phyloP scores from a whole-genome alignment of 2,888 invertebrate genomes.

The Mythimna loreyi region DNA sequence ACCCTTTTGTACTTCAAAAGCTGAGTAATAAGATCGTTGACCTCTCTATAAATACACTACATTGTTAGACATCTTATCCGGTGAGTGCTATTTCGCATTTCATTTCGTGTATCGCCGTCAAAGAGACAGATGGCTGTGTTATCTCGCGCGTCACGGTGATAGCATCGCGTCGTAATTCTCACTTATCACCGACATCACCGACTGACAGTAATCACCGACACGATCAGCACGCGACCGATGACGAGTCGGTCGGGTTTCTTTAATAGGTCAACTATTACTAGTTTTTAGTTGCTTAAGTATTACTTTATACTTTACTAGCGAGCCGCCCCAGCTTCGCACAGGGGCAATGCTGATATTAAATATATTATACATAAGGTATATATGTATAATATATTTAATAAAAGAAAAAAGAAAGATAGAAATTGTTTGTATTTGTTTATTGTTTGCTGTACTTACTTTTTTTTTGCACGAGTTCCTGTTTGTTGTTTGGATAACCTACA shows the following conservation, averaged over 20 bases:
- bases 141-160: constrained; percentile 33
- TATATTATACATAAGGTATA: too few relatives aligned
- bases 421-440: too few relatives aligned
- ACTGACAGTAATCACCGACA: constrained; percentile 32
- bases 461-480: too few relatives aligned
- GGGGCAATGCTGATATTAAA: too few relatives aligned
- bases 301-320: background rate
- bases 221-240: constrained; percentile 53
- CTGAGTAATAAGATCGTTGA: background rate
- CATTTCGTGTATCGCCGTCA: constrained; percentile 28
- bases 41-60: background rate
- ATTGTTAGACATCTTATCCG: background rate
- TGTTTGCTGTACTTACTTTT: too few relatives aligned
- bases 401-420: too few relatives aligned
- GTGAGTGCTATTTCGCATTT: background rate
- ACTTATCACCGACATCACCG: constrained; percentile 46
- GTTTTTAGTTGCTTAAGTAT: background rate
- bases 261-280: constrained; percentile 5
- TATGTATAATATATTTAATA: too few relatives aligned
- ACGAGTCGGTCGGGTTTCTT: constrained; percentile 24
- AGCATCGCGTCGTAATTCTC: constrained; percentile 57
- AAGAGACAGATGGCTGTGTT: constrained; percentile 44
- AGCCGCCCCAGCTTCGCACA: too few relatives aligned
- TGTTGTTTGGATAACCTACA: too few relatives aligned
- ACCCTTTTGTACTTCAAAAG: background rate